Evolutionary conservation across 2,797 vertebrate species (phyloP).

Genomic region (Adelosebastes latens): DNA sequence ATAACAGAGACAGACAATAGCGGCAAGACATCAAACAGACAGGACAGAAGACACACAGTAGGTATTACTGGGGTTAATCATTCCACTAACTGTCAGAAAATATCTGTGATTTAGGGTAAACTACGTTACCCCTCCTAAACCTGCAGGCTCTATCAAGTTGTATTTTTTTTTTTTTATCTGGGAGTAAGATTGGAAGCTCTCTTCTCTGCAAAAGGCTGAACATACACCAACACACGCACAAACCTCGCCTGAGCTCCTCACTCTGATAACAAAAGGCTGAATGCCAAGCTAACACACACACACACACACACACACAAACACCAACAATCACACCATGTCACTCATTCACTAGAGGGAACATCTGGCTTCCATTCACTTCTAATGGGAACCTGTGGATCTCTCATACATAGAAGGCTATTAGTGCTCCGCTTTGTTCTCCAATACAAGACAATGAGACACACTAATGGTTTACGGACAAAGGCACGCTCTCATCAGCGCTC

Average conservation of each 20-base stretch:
- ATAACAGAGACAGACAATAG: too few relatives aligned
- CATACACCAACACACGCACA: neutral
- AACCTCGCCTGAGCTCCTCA: neutral
- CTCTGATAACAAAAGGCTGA: slow-evolving; percentile 23
- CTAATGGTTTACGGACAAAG: slow-evolving; percentile 33
- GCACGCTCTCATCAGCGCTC: accelerated
- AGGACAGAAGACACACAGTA: too few relatives aligned
- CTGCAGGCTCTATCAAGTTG: neutral
- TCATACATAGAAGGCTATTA: slow-evolving; percentile 10
- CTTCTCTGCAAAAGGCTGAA: neutral
- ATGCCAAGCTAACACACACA: neutral
- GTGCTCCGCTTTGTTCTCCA: slow-evolving; percentile 35
- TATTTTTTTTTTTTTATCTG: neutral
- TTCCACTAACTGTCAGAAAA: too few relatives aligned
- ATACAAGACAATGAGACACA: slow-evolving; percentile 29
- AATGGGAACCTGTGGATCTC: slow-evolving; percentile 58
- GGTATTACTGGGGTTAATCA: too few relatives aligned
- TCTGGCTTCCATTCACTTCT: slow-evolving; percentile 58
- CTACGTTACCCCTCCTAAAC: neutral
- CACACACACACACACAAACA: neutral
- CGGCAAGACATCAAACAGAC: too few relatives aligned
- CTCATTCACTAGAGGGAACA: slow-evolving; percentile 51
- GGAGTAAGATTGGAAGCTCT: neutral
- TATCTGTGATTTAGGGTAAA: neutral
- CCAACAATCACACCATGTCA: slow-evolving; percentile 16